These are phyloP conservation scores for Addax nasomaculatus DNA, from an alignment of 2,113 vertebrate genomes.

Conservation along the genomic window DNA sequence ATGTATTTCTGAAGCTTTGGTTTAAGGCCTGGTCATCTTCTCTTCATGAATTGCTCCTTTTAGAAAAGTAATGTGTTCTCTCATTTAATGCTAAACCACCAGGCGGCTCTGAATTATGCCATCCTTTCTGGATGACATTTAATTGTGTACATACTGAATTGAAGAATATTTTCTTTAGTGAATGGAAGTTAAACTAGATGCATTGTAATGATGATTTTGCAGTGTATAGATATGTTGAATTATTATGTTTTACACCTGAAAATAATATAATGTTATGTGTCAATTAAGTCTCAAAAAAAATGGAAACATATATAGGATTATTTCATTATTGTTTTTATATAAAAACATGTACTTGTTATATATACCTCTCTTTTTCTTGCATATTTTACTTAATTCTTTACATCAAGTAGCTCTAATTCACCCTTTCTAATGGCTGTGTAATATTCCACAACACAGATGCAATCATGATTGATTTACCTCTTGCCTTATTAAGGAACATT, in stretches of 20 bases:
- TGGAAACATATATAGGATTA: background rate
- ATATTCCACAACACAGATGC: background rate
- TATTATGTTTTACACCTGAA: background rate
- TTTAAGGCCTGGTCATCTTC: background rate
- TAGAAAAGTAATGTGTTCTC: background rate
- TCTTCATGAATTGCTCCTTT: background rate
- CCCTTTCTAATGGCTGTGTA: background rate
- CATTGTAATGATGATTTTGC: background rate
- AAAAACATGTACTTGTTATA: background rate
- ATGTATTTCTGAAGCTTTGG: background rate
- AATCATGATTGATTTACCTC: background rate
- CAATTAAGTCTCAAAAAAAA: background rate
- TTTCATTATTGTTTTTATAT: background rate
- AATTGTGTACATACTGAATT: background rate
- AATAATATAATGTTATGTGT: background rate
- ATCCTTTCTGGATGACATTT: background rate
- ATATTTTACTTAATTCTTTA: background rate
- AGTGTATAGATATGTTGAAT: background rate
- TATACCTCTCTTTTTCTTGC: background rate
- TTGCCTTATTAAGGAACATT: background rate
- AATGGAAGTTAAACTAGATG: background rate
- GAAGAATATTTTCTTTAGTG: background rate
- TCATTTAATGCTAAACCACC: background rate
- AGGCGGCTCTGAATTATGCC: background rate
- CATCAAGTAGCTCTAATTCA: background rate